Base-by-base conservation (phyloP, 2,113 vertebrate species). In the Zeus faber region DNA sequence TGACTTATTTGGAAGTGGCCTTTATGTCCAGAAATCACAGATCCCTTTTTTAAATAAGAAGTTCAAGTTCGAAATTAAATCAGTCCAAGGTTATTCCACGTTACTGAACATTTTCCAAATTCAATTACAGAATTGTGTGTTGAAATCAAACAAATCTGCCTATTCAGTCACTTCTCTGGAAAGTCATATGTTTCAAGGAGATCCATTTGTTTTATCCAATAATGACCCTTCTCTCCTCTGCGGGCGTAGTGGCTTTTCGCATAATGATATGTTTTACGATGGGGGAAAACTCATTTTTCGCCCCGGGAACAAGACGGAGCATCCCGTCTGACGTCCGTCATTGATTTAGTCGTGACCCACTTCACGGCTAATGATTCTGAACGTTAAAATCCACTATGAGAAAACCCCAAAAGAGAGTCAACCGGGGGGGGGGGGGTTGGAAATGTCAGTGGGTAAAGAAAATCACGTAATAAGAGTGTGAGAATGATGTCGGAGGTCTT, bases 261-360 rank as follows among this genome's bases (percentile, higher is more conserved):
- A 59, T 73, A 73, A 81, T 69, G 33, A 69, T 58, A 72, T 41
- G 62, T 67, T 77, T 69, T 72, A 65, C 54, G 70, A 78, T 54
- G 57, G 27, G 54, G 56, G 52, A 64, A 53, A 6, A 6, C 41
- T 9, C 40, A 20, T 17, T 62, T 76, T 77, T 77, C 69, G 72
- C 54, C 70, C 65, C 69, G 50, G 17, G 31, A 56, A 48, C 51
- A 41, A 40, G 39, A 57, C 55, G 21, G 44, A 51, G 62, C 41
- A 1, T 10, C 49, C 26, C 25, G 27, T 72, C 56, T 65, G 29
- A 72, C 54, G 27, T 1, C 39, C 54, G 10, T 49, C 53, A 23
- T 44, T 17, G 33, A 61, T n/a, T 40, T 65, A 67, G 69, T 65
- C 54, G 46, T 41, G 29, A 26, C 61, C 22, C 45, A 64, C 74